Evolutionary conservation across 2,113 vertebrate genomes (phyloP), one percentile per base, ranked within the genome.

Genomic region (Peucedramus taeniatus): DNA sequence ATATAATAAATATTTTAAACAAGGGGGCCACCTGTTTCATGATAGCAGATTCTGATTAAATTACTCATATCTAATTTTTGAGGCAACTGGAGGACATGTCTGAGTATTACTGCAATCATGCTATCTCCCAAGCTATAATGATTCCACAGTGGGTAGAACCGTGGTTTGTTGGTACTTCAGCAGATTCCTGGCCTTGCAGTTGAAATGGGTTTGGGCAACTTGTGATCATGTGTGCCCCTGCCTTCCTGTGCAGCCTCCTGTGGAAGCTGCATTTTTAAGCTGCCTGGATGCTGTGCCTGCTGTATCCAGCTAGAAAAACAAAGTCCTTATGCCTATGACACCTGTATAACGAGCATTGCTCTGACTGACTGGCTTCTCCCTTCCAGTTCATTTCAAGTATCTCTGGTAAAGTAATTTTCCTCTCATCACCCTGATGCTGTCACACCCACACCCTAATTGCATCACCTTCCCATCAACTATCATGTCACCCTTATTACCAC

Each of bases 391-490:
- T 89, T 92, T 94, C 51, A 68, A 90, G 59, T 14, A 45, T 59
- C 35, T 87, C 81, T 80, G 50, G 37, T 90, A 79, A 83, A 89
- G 80, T 71, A 5, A 60, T 93, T 91, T 90, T 80, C 37, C 24
- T 80, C 44, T 94, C 54, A 57, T 96, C 84, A 93, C 59, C 30
- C 47, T 51, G 63, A 57, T 78, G 77, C 80, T 95, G 90, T 94
- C 65, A 44, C 44, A 75, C 77, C n/a, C 27, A 37, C 69, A 77
- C 64, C 27, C 56, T 94, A 89, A 91, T 40, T 94, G 84, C 44
- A 82, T 17, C 54, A 63, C 35, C 71, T 87, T 93, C n/a, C 61
- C 47, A 26, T 88, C 35, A 56, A 13, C 81, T 70, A 35, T 64
- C 23, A 9, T 20, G 28, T 74, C 76, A 59, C 40, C 13, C 33